Evolutionary conservation across 2,888 invertebrate species (phyloP).

Genomic region (Meandrusa payeni): DNA sequence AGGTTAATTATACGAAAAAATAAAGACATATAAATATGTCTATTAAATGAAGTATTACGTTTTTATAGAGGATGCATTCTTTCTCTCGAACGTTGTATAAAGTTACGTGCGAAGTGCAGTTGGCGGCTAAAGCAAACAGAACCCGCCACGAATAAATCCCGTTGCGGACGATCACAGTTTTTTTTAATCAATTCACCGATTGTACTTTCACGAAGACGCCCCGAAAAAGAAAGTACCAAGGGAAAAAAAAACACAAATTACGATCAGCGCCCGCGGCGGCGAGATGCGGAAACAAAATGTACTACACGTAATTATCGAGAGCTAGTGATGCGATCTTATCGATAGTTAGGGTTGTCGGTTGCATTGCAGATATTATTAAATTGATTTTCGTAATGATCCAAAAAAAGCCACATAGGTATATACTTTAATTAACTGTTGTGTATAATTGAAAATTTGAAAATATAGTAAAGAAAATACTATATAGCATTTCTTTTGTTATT

Average conservation of each 20-base stretch:
- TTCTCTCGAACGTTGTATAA: neutral
- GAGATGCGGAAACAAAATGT: conserved; percentile 64
- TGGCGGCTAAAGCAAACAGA: conserved; percentile 26
- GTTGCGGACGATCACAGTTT: conserved; percentile 30
- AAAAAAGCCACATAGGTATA: no score
- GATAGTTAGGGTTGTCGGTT: conserved; percentile 28
- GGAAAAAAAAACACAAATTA: conserved; percentile 56
- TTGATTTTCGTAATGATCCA: neutral
- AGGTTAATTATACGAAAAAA: no score
- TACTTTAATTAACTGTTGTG: no score
- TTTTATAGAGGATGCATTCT: no score
- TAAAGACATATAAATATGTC: no score
- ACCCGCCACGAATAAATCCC: conserved; percentile 29
- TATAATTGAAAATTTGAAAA: no score
- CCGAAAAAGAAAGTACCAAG: conserved; percentile 63
- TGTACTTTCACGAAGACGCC: conserved; percentile 66
- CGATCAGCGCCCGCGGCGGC: conserved; percentile 51
- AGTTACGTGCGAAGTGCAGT: neutral
- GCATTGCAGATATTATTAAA: neutral
- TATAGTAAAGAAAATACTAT: no score
- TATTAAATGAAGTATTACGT: no score
- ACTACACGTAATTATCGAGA: conserved; percentile 71
- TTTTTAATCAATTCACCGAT: conserved; percentile 45
- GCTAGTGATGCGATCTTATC: conserved; percentile 55
- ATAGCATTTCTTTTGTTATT: no score